A percentile compares a stretch with the other conserved stretches of the same genome.
Evolutionary conservation across 2,888 invertebrate species (phyloP).

Genomic region (Monochamus alternatus): DNA sequence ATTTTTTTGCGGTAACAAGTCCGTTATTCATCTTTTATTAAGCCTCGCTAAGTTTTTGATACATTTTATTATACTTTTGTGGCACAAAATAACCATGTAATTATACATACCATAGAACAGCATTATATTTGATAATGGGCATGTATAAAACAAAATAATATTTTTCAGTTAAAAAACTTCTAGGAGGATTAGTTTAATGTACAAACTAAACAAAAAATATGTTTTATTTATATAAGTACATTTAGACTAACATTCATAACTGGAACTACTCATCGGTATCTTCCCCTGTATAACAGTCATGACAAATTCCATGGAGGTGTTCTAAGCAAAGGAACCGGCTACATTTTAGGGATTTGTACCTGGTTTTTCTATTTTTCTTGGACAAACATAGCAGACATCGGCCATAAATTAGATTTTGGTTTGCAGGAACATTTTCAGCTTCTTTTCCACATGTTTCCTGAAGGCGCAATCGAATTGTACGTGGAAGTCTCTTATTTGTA

Average conservation of each 20-base stretch:
- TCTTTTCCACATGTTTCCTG: too few relatives aligned
- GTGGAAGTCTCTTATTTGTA: too few relatives aligned
- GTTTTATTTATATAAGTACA: constrained; percentile 17
- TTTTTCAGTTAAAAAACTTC: too few relatives aligned
- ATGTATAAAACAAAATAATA: background rate
- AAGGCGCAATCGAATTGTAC: too few relatives aligned
- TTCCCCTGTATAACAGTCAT: constrained; percentile 5
- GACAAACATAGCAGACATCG: background rate
- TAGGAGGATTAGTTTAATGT: background rate
- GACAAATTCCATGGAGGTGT: background rate
- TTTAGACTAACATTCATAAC: background rate
- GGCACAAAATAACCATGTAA: too few relatives aligned
- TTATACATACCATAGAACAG: background rate
- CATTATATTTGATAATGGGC: constrained; percentile 15
- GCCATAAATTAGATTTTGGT: too few relatives aligned
- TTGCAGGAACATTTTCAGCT: too few relatives aligned
- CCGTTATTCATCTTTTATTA: constrained; percentile 14
- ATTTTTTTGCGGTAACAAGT: constrained; percentile 14
- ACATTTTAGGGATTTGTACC: constrained; percentile 21
- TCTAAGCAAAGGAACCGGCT: background rate
- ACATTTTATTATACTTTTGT: background rate
- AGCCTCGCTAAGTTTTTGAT: constrained; percentile 6
- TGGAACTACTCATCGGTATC: too few relatives aligned
- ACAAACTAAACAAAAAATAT: constrained; percentile 20
- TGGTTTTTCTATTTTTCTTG: constrained; percentile 20